A percentile compares a stretch with the other conserved stretches of the same genome.
Evolutionary conservation across 1,140 invertebrate genomes (phyloP).

Genomic region (Charaxes varanes): DNA sequence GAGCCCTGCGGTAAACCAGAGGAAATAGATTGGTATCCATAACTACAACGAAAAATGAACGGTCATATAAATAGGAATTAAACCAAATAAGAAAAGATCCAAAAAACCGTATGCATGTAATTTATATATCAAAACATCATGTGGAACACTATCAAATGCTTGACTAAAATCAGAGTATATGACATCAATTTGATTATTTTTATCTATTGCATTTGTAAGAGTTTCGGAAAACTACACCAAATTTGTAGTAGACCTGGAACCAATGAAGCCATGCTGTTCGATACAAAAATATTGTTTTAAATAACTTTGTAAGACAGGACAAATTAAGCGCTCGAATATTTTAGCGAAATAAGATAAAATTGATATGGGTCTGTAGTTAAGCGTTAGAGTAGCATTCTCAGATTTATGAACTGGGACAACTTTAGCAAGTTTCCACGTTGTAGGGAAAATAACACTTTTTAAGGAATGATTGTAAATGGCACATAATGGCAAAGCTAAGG

Average conservation of each 20-base stretch:
- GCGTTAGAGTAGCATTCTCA: conserved; percentile 6
- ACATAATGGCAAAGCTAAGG: too few relatives aligned
- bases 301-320: conserved; percentile 11
- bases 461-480: conserved; percentile 7
- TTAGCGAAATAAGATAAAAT: conserved; percentile 14
- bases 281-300: conserved; percentile 11
- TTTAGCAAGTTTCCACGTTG: conserved; percentile 12
- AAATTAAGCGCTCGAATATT: conserved; percentile 16
- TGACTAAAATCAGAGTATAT: conserved; percentile 18
- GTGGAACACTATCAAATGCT: conserved; percentile 12
- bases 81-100: conserved; percentile 7
- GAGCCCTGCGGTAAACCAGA: conserved; percentile 25
- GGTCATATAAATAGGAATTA: conserved; percentile 8
- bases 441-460: conserved; percentile 10
- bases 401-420: conserved; percentile 16
- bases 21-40: conserved; percentile 14
- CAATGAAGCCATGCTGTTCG: conserved; percentile 15
- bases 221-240: conserved; percentile 11
- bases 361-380: conserved; percentile 17
- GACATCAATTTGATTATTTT: conserved; percentile 11
- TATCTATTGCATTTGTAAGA: conserved; percentile 6
- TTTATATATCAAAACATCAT: conserved; percentile 10
- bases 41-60: conserved; percentile 15
- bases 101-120: conserved; percentile 11
- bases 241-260: conserved; percentile 12